Evolutionary conservation across 2,113 vertebrate species (phyloP), one percentile per base, ranked within the genome.

Genomic region (Cepphus grylle): DNA sequence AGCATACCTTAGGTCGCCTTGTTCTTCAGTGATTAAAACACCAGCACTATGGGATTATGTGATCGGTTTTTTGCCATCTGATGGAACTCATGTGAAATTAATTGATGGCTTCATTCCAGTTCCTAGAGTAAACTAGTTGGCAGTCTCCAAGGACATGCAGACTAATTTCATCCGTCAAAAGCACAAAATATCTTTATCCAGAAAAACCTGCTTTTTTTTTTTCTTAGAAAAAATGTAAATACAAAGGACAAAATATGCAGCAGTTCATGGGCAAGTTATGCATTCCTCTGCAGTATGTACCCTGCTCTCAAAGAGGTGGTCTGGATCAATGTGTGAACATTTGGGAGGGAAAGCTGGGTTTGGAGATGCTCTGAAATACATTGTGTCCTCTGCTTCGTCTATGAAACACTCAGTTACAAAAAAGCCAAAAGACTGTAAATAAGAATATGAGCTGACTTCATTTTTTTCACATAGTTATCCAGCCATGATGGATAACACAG

Each of bases 241-340:
- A 96, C 12, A 67, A 66, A 89, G 55, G 66, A 86, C 50, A 92
- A 97, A 96, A 92, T 96, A 93, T 77, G 86, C 94, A 94, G 86
- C 85, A 92, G 94, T 96, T 97, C 97, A 96, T 62, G 79, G 90
- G 67, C 89, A 96, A 96, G 91, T 96, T 95, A 90, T 86, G 89
- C 95, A 97, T 97, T 97, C 95, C 81, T 91, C 76, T 89, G 74
- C 73, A 93, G 73, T 95, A 93, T 90, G 94, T 97, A 95, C 96
- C 94, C 87, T 95, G 79, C 88, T 97, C 70, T 90, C 84, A 77
- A 93, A 94, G 91, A 94, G 91, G 92, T 95, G 92, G 94, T 95
- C 94, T 97, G 73, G 70, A 96, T 96, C 90, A 74, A 86, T 95
- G 88, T 74, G 81, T 90, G 90, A 87, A 76, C 49, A 50, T 63